Evolutionary conservation across 2,797 vertebrate species (phyloP).

Genomic region (Eupleurogrammus muticus): DNA sequence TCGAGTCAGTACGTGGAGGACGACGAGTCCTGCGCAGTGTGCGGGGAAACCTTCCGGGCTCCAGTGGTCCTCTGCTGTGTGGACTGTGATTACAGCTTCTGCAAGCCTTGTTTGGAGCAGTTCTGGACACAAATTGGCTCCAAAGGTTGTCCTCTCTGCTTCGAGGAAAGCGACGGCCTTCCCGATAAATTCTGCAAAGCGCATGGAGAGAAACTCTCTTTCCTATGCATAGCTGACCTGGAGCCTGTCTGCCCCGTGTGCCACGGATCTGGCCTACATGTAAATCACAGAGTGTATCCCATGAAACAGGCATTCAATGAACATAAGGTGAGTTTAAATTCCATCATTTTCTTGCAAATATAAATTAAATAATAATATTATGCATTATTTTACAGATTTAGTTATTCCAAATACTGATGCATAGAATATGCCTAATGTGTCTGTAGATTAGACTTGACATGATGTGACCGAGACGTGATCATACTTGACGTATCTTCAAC

Average conservation of each 20-base stretch:
- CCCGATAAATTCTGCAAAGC: conserved; percentile 39
- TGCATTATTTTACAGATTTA: neutral
- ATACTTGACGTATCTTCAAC: neutral
- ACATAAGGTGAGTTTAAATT: conserved; percentile 53
- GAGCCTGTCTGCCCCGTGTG: conserved; percentile 52
- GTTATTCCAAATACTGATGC: neutral
- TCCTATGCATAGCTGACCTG: conserved; percentile 58
- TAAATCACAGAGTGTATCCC: conserved; percentile 54
- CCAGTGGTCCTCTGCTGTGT: conserved; percentile 63
- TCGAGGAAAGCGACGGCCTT: conserved; percentile 28
- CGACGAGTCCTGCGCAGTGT: conserved; percentile 52
- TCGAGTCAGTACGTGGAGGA: conserved; percentile 43
- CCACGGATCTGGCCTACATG: conserved; percentile 36
- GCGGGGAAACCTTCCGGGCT: conserved; percentile 49
- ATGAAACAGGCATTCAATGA: conserved; percentile 56
- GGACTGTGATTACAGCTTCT: conserved; percentile 54
- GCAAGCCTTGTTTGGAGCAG: conserved; percentile 51
- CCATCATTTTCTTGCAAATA: neutral
- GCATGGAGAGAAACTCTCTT: conserved; percentile 47
- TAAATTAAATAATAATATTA: neutral
- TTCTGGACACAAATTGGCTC: conserved; percentile 58
- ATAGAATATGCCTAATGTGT: neutral
- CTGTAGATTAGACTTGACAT: neutral
- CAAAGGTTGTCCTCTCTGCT: conserved; percentile 61
- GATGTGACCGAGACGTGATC: neutral